Conservation (phyloP, 2,797 vertebrate genomes). For the Myotis findleyi region DNA sequence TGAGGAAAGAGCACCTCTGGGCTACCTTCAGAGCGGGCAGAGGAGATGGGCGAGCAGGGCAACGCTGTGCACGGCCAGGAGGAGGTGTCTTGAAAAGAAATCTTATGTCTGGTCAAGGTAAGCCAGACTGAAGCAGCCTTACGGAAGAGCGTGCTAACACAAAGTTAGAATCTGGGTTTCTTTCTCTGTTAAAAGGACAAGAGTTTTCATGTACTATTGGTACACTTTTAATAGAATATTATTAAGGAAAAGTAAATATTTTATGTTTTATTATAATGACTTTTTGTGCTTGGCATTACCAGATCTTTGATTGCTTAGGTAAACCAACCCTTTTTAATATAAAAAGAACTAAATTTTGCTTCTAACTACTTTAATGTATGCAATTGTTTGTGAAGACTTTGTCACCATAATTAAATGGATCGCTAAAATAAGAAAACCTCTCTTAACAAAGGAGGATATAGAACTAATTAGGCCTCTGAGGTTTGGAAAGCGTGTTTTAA, state of each 20-base stretch:
- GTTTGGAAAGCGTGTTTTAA: neutral
- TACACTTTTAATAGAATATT: neutral
- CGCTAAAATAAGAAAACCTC: neutral
- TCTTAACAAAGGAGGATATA: neutral
- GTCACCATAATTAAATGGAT: neutral
- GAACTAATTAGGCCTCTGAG: neutral
- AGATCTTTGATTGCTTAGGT: neutral
- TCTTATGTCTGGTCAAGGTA: neutral
- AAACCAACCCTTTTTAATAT: neutral
- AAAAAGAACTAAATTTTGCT: neutral
- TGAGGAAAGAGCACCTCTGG: neutral
- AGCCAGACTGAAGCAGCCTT: neutral
- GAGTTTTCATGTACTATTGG: neutral
- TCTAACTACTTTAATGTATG: neutral
- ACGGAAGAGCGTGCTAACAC: neutral
- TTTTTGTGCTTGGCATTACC: neutral
- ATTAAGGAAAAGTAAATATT: neutral
- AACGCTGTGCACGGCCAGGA: neutral
- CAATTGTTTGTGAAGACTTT: neutral
- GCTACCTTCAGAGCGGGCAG: neutral
- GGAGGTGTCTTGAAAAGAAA: neutral
- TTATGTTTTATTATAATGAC: neutral
- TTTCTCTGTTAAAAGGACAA: neutral
- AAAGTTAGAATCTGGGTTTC: neutral
- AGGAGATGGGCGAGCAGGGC: neutral